Evolutionary conservation across 2,888 invertebrate genomes (phyloP).

Genomic region (Formica aserva): DNA sequence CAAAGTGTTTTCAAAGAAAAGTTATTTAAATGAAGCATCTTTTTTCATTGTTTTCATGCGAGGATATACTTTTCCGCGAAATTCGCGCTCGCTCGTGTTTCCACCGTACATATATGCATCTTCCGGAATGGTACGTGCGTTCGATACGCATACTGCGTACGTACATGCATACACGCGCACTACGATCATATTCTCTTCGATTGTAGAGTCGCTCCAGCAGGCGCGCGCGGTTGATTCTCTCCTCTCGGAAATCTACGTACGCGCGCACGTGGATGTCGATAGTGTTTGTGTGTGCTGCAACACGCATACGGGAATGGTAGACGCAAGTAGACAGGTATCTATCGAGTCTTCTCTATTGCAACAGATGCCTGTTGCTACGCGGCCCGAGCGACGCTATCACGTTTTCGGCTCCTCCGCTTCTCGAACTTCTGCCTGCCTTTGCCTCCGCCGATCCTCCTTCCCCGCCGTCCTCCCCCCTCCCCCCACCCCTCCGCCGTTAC

Average conservation of each 20-base stretch:
- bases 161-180: not conserved
- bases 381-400: constrained; percentile 77
- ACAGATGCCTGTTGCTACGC: constrained; percentile 85
- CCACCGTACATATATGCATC: not conserved
- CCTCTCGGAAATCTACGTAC: constrained; percentile 31
- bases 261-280: not conserved
- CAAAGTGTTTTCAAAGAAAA: not conserved
- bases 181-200: constrained; percentile 18
- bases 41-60: not conserved
- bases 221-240: constrained; percentile 12
- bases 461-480: not conserved
- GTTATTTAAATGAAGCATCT: not conserved
- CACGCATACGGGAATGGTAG: constrained; percentile 38
- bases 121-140: constrained; percentile 8
- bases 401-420: constrained; percentile 68
- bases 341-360: constrained; percentile 82
- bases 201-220: not conserved
- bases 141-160: constrained; percentile 8
- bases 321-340: constrained; percentile 77
- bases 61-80: constrained; percentile 1
- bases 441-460: constrained; percentile 23
- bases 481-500: constrained; percentile 26
- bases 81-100: not conserved
- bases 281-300: not conserved
- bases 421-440: constrained; percentile 57